Base-by-base conservation (phyloP, 2,888 invertebrate species). In the Dasypolia templi region DNA sequence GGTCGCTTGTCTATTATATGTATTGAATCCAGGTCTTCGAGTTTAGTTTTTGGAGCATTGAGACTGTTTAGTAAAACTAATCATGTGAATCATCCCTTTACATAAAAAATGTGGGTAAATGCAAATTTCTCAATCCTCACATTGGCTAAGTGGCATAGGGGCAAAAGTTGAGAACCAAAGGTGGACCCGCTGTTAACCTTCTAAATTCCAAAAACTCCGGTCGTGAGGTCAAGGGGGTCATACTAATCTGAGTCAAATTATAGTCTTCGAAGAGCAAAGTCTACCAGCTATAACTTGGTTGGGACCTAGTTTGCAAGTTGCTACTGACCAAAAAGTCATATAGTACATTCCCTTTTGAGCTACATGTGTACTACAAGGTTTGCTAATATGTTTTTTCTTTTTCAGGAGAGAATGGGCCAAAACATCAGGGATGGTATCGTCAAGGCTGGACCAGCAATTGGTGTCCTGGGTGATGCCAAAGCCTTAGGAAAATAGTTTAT, bases 361-460 rank as follows among this genome's bases (percentile, higher is more conserved):
- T 32, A 22, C 6, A 58, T 22, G 0, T 19, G 4, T 12, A 32
- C 7, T 29, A 32, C 2, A 14, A 17, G 22, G 39, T 39, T 42
- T 59, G 17, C 11, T 61, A 17, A 17, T 19, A n/a, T n/a, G 9
- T 9, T 26, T 39, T 19, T 29, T 59, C 1, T 46, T 70, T 73
- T 44, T 7, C 89, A 92, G 92, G 92, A 92, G 72, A 88, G 84
- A 74, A 78, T 90, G 19, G 92, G 91, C 2, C 87, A 84, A 19
- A 87, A 92, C 65, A 72, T 93, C 6, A 86, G 92, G 4, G 84
- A 93, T 69, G 92, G 92, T 0, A 69, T 91, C 76, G 86, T 93
- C 72, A 93, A 93, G 69, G 93, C 92, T 0, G 92, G 89, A 0
- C 93, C 93, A 39, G 92, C 93, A 0, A 85, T 93, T 0, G 82